phyloP scores from a whole-genome alignment of 35 echinoderm and acorn worm species.

The Heliocidaris erythrogramma region DNA sequence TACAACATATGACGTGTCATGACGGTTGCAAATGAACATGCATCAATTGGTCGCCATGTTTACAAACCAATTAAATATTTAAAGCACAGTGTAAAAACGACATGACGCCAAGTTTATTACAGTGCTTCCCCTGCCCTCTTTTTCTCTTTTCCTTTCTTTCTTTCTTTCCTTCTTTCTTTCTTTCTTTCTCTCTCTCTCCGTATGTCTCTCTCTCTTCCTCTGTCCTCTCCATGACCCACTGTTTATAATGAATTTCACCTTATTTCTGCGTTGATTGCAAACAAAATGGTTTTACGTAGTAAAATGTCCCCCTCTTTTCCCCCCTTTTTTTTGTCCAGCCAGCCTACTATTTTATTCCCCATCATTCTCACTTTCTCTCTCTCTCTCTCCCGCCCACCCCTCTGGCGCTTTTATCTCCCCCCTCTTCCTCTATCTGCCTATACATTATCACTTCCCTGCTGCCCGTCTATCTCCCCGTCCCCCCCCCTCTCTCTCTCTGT shows the following conservation, averaged over 20 bases:
- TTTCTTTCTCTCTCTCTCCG: neutral
- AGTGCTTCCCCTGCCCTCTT: neutral
- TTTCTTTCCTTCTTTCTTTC: too few relatives aligned
- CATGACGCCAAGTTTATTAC: neutral
- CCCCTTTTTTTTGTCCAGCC: neutral
- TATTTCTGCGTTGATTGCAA: neutral
- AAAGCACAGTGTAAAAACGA: neutral
- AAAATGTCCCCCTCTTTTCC: neutral
- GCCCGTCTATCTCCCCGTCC: too few relatives aligned
- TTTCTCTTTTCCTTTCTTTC: neutral
- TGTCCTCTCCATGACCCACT: neutral
- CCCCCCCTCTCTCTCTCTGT: too few relatives aligned
- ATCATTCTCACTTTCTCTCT: neutral
- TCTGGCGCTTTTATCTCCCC: neutral
- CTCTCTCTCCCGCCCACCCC: neutral
- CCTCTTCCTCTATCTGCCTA: neutral
- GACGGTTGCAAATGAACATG: neutral
- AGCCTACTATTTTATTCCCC: neutral
- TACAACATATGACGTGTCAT: constrained; percentile 11
- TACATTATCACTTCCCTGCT: neutral
- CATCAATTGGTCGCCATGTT: neutral
- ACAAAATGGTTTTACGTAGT: neutral
- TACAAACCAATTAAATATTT: neutral
- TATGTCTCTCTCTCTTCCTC: neutral
- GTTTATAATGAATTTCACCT: neutral